These are phyloP conservation scores for Trissolcus brochymenae DNA, from an alignment of 2,888 invertebrate species.

Conservation along the genomic window DNA sequence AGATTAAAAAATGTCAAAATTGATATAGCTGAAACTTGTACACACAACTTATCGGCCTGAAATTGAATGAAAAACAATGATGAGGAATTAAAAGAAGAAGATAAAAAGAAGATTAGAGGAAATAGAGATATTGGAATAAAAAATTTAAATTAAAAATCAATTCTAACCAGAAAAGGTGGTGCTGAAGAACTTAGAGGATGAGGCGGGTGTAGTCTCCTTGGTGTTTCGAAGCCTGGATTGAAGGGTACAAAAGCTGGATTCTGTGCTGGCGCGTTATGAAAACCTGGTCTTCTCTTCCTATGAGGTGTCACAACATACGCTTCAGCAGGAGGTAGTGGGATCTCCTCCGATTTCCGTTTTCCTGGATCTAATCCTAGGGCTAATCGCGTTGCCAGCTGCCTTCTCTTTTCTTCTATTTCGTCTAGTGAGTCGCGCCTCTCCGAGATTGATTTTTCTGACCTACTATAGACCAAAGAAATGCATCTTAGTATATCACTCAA, in stretches of 20 bases:
- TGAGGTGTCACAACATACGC: slow-evolving; percentile 92
- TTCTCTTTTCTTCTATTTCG: slow-evolving; percentile 71
- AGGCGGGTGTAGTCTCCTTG: slow-evolving; percentile 80
- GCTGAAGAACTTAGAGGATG: slow-evolving; percentile 86
- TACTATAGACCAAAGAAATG: slow-evolving; percentile 52
- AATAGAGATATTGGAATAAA: too few relatives aligned
- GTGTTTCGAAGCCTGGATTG: slow-evolving; percentile 75
- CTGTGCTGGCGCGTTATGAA: slow-evolving; percentile 91
- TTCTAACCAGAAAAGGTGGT: slow-evolving; percentile 79
- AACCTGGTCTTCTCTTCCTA: slow-evolving; percentile 89
- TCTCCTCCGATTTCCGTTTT: slow-evolving; percentile 82
- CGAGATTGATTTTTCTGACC: slow-evolving; percentile 70
- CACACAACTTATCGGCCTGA: too few relatives aligned
- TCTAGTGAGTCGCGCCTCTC: slow-evolving; percentile 74
- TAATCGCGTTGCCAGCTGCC: slow-evolving; percentile 71
- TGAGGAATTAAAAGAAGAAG: too few relatives aligned
- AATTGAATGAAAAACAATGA: too few relatives aligned
- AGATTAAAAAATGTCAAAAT: too few relatives aligned
- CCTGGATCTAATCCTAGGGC: slow-evolving; percentile 83
- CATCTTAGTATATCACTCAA: too few relatives aligned
- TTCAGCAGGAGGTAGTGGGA: slow-evolving; percentile 83
- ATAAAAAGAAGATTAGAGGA: too few relatives aligned
- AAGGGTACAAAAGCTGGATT: slow-evolving; percentile 92
- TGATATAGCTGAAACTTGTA: too few relatives aligned
- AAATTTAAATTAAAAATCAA: not conserved